phyloP scores from a whole-genome alignment of 35 echinoderm and acorn worm species.

The Lytechinus variegatus region DNA sequence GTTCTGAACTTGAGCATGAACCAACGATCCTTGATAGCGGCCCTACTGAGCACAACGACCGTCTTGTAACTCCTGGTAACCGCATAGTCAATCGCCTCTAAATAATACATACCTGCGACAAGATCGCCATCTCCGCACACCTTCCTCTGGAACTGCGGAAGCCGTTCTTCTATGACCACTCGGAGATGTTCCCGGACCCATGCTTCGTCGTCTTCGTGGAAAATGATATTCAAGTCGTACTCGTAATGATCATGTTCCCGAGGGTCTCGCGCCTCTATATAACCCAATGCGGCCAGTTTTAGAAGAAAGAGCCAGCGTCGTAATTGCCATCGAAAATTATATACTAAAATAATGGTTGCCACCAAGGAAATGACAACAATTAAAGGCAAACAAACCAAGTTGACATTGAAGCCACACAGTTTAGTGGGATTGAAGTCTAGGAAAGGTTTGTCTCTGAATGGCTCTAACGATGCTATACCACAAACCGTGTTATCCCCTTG shows the following conservation, averaged over 20 bases:
- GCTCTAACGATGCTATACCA: background rate
- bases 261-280: background rate
- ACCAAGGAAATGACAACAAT: background rate
- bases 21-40: background rate
- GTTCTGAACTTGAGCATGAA: constrained; percentile 17
- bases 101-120: background rate
- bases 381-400: background rate
- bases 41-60: background rate
- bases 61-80: background rate
- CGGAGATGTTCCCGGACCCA: background rate
- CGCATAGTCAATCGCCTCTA: background rate
- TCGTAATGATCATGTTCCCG: background rate
- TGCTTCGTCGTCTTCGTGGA: background rate
- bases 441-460: background rate
- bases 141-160: background rate
- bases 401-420: background rate
- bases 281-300: background rate
- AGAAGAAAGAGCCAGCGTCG: background rate
- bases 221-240: background rate
- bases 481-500: background rate
- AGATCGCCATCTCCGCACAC: background rate
- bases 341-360: background rate
- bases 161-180: background rate
- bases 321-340: background rate
- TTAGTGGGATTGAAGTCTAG: background rate